Conservation (phyloP, 2,113 vertebrate species). For the Hypocryptadius cinnamomeus region DNA sequence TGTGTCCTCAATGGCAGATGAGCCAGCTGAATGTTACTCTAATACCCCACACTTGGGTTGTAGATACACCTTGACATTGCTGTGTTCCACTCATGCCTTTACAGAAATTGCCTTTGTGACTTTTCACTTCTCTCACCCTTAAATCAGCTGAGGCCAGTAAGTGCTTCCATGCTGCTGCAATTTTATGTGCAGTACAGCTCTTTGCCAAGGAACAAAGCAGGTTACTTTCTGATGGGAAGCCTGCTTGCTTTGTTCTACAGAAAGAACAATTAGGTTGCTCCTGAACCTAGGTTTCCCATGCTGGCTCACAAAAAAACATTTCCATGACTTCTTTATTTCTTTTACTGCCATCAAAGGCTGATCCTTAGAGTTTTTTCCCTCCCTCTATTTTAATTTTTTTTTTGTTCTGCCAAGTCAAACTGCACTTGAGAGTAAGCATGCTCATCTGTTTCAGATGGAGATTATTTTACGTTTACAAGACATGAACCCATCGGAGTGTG, state of each 20-base stretch:
- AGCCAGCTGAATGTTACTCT: neutral
- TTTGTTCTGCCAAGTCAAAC: slow-evolving; percentile 44
- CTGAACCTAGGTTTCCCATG: slow-evolving; percentile 30
- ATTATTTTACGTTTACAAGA: slow-evolving; percentile 96
- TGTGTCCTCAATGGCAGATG: neutral
- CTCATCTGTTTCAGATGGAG: slow-evolving; percentile 87
- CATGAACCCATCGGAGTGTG: slow-evolving; percentile 97
- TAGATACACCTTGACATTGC: neutral
- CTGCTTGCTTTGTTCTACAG: slow-evolving; percentile 1
- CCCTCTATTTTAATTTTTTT: neutral
- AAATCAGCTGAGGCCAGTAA: neutral
- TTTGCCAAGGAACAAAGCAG: neutral
- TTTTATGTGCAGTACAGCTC: neutral
- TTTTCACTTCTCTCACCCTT: neutral
- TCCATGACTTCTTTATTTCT: slow-evolving; percentile 49
- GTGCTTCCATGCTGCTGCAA: neutral
- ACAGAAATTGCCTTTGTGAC: neutral
- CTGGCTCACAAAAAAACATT: slow-evolving; percentile 24
- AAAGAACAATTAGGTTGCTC: slow-evolving; percentile 29
- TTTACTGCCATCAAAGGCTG: slow-evolving; percentile 55
- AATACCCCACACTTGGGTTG: neutral
- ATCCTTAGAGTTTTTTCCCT: neutral
- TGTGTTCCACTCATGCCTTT: neutral
- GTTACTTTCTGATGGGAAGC: slow-evolving; percentile 8
- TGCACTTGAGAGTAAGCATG: slow-evolving; percentile 53